These are phyloP conservation scores for Acleris cristana DNA, from an alignment of 2,888 invertebrate genomes.

Conservation along the genomic window DNA sequence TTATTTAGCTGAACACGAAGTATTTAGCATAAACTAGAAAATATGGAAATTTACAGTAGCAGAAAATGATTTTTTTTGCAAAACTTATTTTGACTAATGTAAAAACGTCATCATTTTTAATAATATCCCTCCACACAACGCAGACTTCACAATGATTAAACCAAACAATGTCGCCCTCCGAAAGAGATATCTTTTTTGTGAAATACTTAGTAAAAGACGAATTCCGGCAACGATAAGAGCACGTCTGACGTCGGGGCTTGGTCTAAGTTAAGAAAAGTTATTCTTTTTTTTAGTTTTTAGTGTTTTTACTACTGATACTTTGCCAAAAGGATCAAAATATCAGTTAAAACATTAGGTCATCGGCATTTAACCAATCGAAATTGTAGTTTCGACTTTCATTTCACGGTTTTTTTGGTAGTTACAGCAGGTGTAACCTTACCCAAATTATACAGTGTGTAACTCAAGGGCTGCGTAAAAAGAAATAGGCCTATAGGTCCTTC, in stretches of 20 bases:
- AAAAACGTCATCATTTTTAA: not conserved
- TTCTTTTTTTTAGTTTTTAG: not conserved
- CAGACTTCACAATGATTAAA: conserved; percentile 70
- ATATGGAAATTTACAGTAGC: not conserved
- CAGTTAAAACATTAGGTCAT: no score
- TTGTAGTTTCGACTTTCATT: no score
- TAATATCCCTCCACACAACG: conserved; percentile 50
- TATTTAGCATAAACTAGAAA: no score
- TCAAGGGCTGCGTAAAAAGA: no score
- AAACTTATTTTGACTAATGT: not conserved
- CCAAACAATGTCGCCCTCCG: conserved; percentile 67
- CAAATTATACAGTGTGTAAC: no score
- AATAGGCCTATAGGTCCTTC: no score
- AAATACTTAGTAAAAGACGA: conserved; percentile 78
- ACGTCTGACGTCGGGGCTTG: conserved; percentile 55
- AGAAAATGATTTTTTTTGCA: not conserved
- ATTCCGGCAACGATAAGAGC: conserved; percentile 77
- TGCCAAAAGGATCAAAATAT: no score
- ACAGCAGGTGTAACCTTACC: no score
- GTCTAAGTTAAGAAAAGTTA: conserved; percentile 46
- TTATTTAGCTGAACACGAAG: no score
- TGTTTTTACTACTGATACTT: no score
- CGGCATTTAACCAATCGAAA: no score
- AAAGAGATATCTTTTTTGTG: conserved; percentile 71
- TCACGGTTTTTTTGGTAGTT: no score